Evolutionary conservation across 2,113 vertebrate genomes (phyloP), one percentile per base, ranked within the genome.

Genomic region (Thunnus thynnus): DNA sequence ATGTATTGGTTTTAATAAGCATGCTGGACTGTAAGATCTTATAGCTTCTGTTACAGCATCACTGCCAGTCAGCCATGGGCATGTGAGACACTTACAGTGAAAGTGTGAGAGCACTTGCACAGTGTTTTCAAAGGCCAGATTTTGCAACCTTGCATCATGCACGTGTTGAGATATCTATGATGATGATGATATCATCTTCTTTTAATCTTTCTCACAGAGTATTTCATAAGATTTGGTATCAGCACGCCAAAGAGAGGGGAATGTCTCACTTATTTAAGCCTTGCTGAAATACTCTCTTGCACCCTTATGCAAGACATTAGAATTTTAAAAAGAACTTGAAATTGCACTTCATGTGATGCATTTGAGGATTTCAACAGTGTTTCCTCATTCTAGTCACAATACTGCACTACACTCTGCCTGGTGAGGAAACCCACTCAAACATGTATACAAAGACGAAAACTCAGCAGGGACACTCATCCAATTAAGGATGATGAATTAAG

Each of bases 61-160:
- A 55, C 25, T 69, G 16, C 20, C 72, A 61, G 32, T 70, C 52
- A 56, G 3, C 13, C n/a, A 1, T 5, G 3, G 27, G 55, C 48
- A 57, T 72, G 72, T 72, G 48, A 25, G 55, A 67, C 16, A 22
- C 54, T 62, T 48, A 47, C 46, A 78, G 52, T 70, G 62, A 62
- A 61, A 73, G 50, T 41, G 36, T 32, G 13, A 68, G 44, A 62
- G 27, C 22, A 22, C 25, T 71, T 36, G 30, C 18, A 18, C 54
- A 10, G 12, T 44, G 36, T 50, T 84, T 86, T 56, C 20, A 30
- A 55, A 48, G 55, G 13, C 2, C 0, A 72, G 30, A 77, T 82
- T 60, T 69, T 72, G 46, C 50, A 30, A 44, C 83, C 50, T 88
- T 89, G 76, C 76, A 81, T 88, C 82, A 85, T 87, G 44, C 62